Evolutionary conservation across 2,888 invertebrate species (phyloP), one percentile per base, ranked within the genome.

Genomic region (Erebia palarica): DNA sequence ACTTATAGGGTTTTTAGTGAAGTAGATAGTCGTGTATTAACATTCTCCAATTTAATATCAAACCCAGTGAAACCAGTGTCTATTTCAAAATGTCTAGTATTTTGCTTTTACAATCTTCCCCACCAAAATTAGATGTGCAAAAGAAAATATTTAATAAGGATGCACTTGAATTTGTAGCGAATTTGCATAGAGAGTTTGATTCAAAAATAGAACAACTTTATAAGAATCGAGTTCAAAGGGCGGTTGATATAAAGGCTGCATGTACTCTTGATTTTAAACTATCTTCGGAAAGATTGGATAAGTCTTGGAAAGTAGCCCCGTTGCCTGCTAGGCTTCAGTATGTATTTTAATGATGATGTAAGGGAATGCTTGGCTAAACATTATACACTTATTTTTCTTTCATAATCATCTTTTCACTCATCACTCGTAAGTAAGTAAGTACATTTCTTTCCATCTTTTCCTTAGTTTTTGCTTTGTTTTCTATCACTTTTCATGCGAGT

Each of bases 271-370:
- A 87, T 74, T 95, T 95, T 77, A 83, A 82, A 71, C 81, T 86
- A 64, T 89, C 93, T n/a, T 65, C 82, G 0, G 91, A 91, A 75
- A 86, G 91, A 75, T 78, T 75, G 53, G 88, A 94, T 77, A 85
- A 82, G 69, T 82, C 90, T 49, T 96, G 96, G 96, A 94, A 86
- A 78, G 93, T 96, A 61, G 89, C 90, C 67, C 92, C 95, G 63
- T 82, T 96, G 75, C 94, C 96, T 65, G 76, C 89, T 76, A 86
- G 94, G 82, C 84, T 95, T 75, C 84, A 91, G 93, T 92, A 85
- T 83, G 89, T 88, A 78, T 71, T 70, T 72, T 53, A 57, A 61
- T 69, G 13, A 61, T 72, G 10, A 58, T 55, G 61, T 70, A 64
- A 57, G 58, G 49, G 75, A 42, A n/a, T 68, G 71, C 65, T 65